phyloP scores from a whole-genome alignment of 1,140 invertebrate species.

The Cyrtorhinus lividipennis region DNA sequence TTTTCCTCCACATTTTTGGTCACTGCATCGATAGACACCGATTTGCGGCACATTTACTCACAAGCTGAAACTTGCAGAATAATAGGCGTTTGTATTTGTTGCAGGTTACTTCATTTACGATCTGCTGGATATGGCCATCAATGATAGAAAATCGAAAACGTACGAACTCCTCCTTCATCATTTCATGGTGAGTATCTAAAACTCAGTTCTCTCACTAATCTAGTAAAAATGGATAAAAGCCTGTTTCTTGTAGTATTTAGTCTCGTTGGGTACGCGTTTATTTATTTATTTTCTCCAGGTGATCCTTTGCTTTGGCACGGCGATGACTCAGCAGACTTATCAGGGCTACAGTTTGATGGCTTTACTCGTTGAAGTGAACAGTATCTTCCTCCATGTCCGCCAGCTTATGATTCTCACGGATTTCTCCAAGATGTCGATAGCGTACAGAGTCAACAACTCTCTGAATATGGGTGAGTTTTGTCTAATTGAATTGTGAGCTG shows the following conservation, averaged over 20 bases:
- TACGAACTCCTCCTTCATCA: slow-evolving; percentile 34
- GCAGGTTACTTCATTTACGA: slow-evolving; percentile 35
- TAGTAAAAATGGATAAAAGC: too few species aligned
- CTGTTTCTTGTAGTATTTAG: too few species aligned
- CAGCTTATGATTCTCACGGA: slow-evolving; percentile 30
- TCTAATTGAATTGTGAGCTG: too few species aligned
- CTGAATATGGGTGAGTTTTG: slow-evolving; percentile 33
- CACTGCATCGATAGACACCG: not conserved
- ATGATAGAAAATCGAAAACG: slow-evolving; percentile 30
- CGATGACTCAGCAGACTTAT: slow-evolving; percentile 29
- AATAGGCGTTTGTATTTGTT: slow-evolving; percentile 20
- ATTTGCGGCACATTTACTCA: too few species aligned
- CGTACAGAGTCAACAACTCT: slow-evolving; percentile 31
- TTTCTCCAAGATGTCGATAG: slow-evolving; percentile 25
- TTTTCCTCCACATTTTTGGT: too few species aligned
- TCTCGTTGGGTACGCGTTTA: not conserved
- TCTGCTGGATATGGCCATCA: slow-evolving; percentile 30
- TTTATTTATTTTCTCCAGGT: slow-evolving; percentile 25
- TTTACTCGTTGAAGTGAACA: slow-evolving; percentile 34
- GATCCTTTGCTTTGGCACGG: slow-evolving; percentile 30
- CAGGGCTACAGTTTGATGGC: slow-evolving; percentile 32
- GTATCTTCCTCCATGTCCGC: slow-evolving; percentile 32
- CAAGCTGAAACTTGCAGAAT: not conserved
- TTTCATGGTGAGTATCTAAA: slow-evolving; percentile 28
- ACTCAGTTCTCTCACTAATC: too few species aligned